Conservation (phyloP, 2,113 vertebrate species). For the Bufo bufo region DNA sequence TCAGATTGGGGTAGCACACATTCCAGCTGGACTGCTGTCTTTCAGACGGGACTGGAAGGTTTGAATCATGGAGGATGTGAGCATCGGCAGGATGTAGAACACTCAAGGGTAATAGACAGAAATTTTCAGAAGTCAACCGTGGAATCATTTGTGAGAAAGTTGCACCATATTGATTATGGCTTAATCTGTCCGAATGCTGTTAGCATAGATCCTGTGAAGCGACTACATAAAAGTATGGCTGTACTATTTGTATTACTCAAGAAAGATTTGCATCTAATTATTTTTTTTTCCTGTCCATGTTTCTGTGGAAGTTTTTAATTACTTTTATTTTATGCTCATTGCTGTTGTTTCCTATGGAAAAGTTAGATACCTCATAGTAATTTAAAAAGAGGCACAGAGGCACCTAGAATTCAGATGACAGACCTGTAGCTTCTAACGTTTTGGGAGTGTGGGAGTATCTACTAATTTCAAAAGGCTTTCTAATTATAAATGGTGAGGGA, state of each 20-base stretch:
- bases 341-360: not conserved
- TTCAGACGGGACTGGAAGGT: too few species aligned
- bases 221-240: not conserved
- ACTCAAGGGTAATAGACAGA: too few species aligned
- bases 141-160: not conserved
- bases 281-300: not conserved
- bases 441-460: too few species aligned
- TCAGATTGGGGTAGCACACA: too few species aligned
- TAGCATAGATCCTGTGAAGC: not conserved
- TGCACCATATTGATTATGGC: not conserved
- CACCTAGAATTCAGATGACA: not conserved
- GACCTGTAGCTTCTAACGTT: not conserved
- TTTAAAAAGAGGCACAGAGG: not conserved
- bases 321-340: not conserved
- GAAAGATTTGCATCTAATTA: conserved; percentile 5
- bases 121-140: not conserved
- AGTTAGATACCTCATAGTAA: not conserved
- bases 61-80: too few species aligned
- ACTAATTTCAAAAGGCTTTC: too few species aligned
- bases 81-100: too few species aligned
- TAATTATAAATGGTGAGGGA: too few species aligned
- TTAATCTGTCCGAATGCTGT: not conserved
- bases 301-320: not conserved
- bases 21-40: too few species aligned
- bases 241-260: not conserved